phyloP scores from a whole-genome alignment of 2,888 invertebrate species.

The Dione juno region DNA sequence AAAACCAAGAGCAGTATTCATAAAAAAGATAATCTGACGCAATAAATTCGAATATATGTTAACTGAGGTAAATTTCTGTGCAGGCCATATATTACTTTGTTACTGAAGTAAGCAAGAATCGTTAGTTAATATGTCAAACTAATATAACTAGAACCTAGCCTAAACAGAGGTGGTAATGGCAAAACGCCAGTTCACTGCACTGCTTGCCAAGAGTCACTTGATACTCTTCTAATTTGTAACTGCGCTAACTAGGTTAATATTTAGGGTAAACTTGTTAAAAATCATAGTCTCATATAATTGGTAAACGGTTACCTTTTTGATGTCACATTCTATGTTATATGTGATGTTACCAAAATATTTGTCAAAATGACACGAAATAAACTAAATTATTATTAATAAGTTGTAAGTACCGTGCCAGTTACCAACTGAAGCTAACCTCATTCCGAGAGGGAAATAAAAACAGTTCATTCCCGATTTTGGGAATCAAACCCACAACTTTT shows the following conservation, averaged over 20 bases:
- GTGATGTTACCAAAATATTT: no score
- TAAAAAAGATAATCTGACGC: background rate
- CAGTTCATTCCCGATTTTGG: background rate
- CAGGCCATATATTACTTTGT: slow-evolving; percentile 39
- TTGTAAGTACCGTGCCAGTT: no score
- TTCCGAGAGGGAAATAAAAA: no score
- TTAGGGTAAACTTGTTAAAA: background rate
- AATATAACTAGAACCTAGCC: slow-evolving; percentile 62
- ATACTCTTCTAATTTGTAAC: slow-evolving; percentile 69
- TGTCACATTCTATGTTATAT: no score
- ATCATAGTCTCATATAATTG: no score
- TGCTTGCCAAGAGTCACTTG: slow-evolving; percentile 70
- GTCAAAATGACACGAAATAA: no score
- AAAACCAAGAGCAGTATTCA: background rate
- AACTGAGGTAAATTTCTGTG: slow-evolving; percentile 40
- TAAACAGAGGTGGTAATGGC: slow-evolving; percentile 68
- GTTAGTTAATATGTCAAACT: slow-evolving; percentile 52
- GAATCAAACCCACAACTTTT: background rate
- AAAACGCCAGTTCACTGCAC: slow-evolving; percentile 62
- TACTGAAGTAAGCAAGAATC: slow-evolving; percentile 48
- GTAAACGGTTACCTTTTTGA: no score
- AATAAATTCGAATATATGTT: slow-evolving; percentile 23
- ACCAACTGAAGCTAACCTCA: no score
- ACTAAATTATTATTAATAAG: no score
- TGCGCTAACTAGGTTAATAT: slow-evolving; percentile 41